Evolutionary conservation across 37 sponge, comb jelly and placozoan species (phyloP).

Genomic region (Geodia barretti): DNA sequence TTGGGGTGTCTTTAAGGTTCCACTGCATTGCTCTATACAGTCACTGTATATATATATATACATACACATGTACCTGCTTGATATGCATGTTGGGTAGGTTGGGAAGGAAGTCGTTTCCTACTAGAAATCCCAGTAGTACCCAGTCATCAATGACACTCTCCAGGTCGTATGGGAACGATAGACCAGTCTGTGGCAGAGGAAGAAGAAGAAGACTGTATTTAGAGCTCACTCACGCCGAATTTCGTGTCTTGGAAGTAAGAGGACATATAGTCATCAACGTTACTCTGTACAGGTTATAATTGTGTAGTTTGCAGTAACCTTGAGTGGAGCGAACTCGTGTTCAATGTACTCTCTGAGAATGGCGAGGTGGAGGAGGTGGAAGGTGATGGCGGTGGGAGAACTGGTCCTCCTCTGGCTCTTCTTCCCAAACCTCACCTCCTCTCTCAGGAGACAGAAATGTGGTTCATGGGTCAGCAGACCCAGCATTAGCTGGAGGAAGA

Average conservation of each 20-base stretch:
- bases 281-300: not conserved
- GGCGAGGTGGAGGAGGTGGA: constrained; percentile 96
- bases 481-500: constrained; percentile 80
- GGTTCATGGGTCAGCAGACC: constrained; percentile 96
- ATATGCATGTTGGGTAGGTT: constrained; percentile 96
- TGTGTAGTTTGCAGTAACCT: constrained; percentile 73
- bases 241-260: too few species aligned
- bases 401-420: constrained; percentile 62
- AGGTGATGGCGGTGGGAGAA: constrained; percentile 80
- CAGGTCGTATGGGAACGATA: constrained; percentile 84
- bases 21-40: too few species aligned
- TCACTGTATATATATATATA: not conserved
- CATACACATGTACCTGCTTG: constrained; percentile 60
- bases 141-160: constrained; percentile 97
- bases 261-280: not conserved
- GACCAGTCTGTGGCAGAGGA: constrained; percentile 64
- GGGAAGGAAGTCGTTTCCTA: constrained; percentile 98
- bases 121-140: constrained; percentile 94
- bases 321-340: constrained; percentile 77
- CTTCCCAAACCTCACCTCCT: constrained; percentile 93
- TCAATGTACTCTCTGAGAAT: constrained; percentile 94
- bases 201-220: too few species aligned
- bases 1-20: too few species aligned
- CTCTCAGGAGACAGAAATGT: constrained; percentile 94
- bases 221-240: too few species aligned